These are phyloP conservation scores for Geotrypetes seraphini DNA, from an alignment of 2,797 vertebrate genomes.

Conservation along the genomic window DNA sequence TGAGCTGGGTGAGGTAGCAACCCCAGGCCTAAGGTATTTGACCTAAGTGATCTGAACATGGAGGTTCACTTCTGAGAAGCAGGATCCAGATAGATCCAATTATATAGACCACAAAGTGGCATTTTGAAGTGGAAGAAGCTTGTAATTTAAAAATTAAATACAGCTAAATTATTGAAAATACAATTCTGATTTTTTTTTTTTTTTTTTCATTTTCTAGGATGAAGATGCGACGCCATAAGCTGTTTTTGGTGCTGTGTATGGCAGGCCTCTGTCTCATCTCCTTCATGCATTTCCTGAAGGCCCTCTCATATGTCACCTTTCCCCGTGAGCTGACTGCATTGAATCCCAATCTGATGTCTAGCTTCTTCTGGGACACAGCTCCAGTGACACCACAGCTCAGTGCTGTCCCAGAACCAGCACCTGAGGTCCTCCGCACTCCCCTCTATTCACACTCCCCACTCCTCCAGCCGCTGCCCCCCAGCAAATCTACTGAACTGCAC, in stretches of 20 bases:
- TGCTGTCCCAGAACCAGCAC: constrained; percentile 63
- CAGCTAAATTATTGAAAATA: neutral
- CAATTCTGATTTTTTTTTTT: constrained; percentile 17
- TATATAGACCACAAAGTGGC: no score
- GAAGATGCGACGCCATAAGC: constrained; percentile 97
- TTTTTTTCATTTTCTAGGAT: constrained; percentile 59
- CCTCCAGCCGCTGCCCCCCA: constrained; percentile 47
- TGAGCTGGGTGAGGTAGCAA: no score
- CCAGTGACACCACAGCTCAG: constrained; percentile 66
- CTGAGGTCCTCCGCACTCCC: constrained; percentile 55
- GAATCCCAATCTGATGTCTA: constrained; percentile 92
- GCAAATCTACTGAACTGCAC: constrained; percentile 56
- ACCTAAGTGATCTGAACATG: no score
- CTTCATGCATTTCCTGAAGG: constrained; percentile 97
- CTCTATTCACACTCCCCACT: constrained; percentile 57
- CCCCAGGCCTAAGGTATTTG: no score
- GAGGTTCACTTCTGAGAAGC: no score
- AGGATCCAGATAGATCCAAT: no score
- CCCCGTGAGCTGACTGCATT: constrained; percentile 88
- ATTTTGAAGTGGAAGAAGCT: no score
- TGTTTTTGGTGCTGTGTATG: constrained; percentile 94
- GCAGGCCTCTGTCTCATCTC: constrained; percentile 97
- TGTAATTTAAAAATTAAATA: no score
- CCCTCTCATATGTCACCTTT: constrained; percentile 92
- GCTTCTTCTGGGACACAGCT: constrained; percentile 88